Percentiles rank a stretch among this genome's conserved stretches.
These are phyloP conservation scores for Allenopithecus nigroviridis DNA, from an alignment of 2,797 vertebrate genomes.

Conservation along the genomic window DNA sequence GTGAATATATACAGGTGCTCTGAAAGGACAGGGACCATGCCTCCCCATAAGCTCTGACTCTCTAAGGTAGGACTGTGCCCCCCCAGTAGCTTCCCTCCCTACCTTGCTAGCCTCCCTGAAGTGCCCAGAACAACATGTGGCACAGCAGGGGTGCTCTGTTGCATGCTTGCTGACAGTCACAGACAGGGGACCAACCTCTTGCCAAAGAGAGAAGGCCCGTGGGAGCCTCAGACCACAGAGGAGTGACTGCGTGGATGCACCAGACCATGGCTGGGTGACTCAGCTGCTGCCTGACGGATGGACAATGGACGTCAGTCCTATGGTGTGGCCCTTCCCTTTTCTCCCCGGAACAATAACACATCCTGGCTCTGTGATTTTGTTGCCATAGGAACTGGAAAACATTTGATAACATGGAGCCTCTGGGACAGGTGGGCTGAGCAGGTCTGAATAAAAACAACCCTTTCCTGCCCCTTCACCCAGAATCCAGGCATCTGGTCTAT, in stretches of 20 bases:
- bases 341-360: constrained; percentile 58
- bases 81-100: background rate
- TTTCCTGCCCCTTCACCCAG: background rate
- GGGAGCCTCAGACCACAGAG: constrained; percentile 11
- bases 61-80: background rate
- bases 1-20: background rate
- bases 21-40: background rate
- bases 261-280: constrained; percentile 50
- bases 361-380: constrained; percentile 30
- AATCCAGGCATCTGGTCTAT: background rate
- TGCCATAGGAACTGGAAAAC: constrained; percentile 64
- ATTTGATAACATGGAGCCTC: constrained; percentile 1
- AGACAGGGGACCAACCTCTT: background rate
- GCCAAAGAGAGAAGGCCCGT: background rate
- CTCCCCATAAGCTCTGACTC: background rate
- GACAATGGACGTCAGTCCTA: constrained; percentile 44
- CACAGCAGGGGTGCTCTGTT: background rate
- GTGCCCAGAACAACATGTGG: too few relatives aligned
- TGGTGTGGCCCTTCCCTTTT: constrained; percentile 40
- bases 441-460: background rate
- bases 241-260: background rate
- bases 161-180: background rate
- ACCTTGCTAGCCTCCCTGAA: background rate
- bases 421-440: constrained; percentile 35
- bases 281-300: constrained; percentile 16